Evolutionary conservation across 2,888 invertebrate species (phyloP).

Genomic region (Ornithoptera alexandrae): DNA sequence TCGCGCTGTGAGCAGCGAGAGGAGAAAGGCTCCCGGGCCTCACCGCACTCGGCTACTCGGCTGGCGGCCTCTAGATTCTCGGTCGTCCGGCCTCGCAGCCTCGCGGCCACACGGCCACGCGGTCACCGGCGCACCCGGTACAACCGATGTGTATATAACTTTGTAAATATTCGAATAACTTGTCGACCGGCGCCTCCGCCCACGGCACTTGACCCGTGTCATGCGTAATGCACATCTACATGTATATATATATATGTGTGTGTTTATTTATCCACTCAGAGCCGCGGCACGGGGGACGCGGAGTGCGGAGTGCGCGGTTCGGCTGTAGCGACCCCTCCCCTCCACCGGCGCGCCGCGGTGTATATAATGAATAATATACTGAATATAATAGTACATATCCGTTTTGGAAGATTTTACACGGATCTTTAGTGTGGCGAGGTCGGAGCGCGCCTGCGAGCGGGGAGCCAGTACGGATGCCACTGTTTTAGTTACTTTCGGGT

Average conservation of each 20-base stretch:
- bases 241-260: too few species aligned
- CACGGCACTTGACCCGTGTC: slow-evolving; percentile 46
- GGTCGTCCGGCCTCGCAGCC: slow-evolving; percentile 42
- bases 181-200: slow-evolving; percentile 42
- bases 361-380: slow-evolving; percentile 51
- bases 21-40: slow-evolving; percentile 47
- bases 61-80: slow-evolving; percentile 48
- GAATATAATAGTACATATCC: slow-evolving; percentile 64
- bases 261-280: slow-evolving; percentile 24
- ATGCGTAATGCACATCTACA: slow-evolving; percentile 46
- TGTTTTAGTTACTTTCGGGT: slow-evolving; percentile 77
- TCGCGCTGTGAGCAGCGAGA: slow-evolving; percentile 64
- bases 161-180: slow-evolving; percentile 67
- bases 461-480: slow-evolving; percentile 72
- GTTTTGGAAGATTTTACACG: slow-evolving; percentile 57
- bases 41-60: slow-evolving; percentile 57
- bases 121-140: slow-evolving; percentile 43
- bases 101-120: slow-evolving; percentile 47
- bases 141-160: slow-evolving; percentile 62
- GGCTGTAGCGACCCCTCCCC: too few species aligned
- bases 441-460: slow-evolving; percentile 33
- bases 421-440: slow-evolving; percentile 43
- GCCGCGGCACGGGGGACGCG: slow-evolving; percentile 26
- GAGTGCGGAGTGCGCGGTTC: slow-evolving; percentile 16
- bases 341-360: slow-evolving; percentile 36